Conservation (phyloP, 2,113 vertebrate genomes). For the Lampris incognitus region DNA sequence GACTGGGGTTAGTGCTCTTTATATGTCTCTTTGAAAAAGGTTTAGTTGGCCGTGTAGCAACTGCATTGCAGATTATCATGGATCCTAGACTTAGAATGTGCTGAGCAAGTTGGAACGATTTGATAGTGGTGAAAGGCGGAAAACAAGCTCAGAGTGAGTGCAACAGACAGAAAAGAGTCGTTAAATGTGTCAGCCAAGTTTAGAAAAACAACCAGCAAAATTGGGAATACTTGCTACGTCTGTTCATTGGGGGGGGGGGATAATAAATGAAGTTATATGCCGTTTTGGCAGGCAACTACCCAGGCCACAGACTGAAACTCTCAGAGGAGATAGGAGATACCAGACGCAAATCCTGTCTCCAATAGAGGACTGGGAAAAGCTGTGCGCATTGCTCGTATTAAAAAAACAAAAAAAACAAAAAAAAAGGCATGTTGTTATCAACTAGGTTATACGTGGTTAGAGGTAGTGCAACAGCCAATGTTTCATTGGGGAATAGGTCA, state of each 20-base stretch:
- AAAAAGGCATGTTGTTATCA: no score
- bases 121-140: background rate
- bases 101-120: constrained; percentile 1
- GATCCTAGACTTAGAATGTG: constrained; percentile 1
- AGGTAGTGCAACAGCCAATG: background rate
- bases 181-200: background rate
- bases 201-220: background rate
- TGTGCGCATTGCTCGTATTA: no score
- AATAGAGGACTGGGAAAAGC: background rate
- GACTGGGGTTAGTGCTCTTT: background rate
- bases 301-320: background rate
- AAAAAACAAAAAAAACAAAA: no score
- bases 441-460: no score
- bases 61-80: background rate
- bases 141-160: background rate
- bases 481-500: no score
- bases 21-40: background rate
- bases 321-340: background rate
- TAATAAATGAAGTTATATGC: no score
- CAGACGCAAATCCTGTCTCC: background rate
- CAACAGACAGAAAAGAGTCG: background rate
- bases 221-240: no score
- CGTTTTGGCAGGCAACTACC: background rate
- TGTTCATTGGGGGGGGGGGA: no score
- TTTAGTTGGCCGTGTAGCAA: background rate